Evolutionary conservation across 2,888 invertebrate genomes (phyloP), one percentile per base, ranked within the genome.

Genomic region (Drosophila histrio): DNA sequence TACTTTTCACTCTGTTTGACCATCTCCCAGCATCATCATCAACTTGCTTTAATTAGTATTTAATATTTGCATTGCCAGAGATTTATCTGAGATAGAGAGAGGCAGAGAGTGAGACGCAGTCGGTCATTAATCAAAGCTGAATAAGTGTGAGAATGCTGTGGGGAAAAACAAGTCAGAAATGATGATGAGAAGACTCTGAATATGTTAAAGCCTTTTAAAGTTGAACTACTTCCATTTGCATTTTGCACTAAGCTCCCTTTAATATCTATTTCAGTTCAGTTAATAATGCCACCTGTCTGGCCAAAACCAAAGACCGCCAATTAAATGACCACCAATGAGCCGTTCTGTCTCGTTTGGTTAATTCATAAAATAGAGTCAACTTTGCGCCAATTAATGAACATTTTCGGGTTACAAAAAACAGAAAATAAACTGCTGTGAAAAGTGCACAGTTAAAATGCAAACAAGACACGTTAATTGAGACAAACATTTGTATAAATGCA

Each of bases 21-120:
- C 21, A 57, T 15, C 54, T 61, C 15, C 19, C 36, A 38, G 15
- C 46, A 8, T 22, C 47, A 52, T 24, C 56, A 53, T 32, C 22
- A 47, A 58, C 17, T 61, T 59, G 72, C 56, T 60, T 71, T 71
- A 76, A 71, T 74, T 76, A 49, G 53, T 54, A 63, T 76, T 76
- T 71, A 57, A 67, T 76, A 76, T 72, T 76, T 71, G 63, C 67
- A 39, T 54, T 61, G 34, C 21, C 36, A 17, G 50, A 38, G 13
- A 22, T 1, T 8, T 2, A 13, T 8, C 13, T 15, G 34, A 24
- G 9, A 9, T 21, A 15, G 26, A 17, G 19, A 6, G n/a, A 21
- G 17, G 17, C 5, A 15, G 26, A 17, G 13, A 13, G 19, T 13
- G 28, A 30, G 21, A 3, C 1, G n/a, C 22, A 39, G 21, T 4